A percentile compares a stretch with the other conserved stretches of the same genome.
Evolutionary conservation across 2,888 invertebrate genomes (phyloP).

Genomic region (Harpalus rubripes): DNA sequence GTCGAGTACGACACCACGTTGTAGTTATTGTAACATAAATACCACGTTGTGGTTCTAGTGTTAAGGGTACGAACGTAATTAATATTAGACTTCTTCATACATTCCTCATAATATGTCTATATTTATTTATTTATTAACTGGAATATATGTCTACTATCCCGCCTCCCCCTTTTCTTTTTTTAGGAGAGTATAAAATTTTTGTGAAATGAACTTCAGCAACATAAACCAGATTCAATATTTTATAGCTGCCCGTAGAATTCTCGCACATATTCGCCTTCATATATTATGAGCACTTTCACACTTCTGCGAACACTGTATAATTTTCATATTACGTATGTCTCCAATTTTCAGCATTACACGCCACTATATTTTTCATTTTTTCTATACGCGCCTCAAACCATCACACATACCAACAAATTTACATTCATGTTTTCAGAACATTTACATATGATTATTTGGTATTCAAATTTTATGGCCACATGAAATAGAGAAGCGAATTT

Average conservation of each 20-base stretch:
- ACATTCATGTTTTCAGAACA: not conserved
- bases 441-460: not conserved
- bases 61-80: too few species aligned
- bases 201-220: not conserved
- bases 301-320: constrained; percentile 20
- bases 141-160: not conserved
- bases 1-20: too few species aligned
- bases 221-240: not conserved
- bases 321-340: constrained; percentile 23
- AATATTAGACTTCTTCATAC: too few species aligned
- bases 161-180: not conserved
- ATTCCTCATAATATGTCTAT: too few species aligned
- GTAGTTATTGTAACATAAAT: too few species aligned
- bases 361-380: constrained; percentile 9
- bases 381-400: not conserved
- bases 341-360: not conserved
- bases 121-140: not conserved
- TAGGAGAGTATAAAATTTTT: not conserved
- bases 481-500: not conserved
- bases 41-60: too few species aligned
- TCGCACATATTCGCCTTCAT: not conserved
- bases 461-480: constrained; percentile 28
- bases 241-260: not conserved
- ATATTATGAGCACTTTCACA: constrained; percentile 12
- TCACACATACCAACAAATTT: not conserved